Evolutionary conservation across 2,888 invertebrate species (phyloP).

Genomic region (Macrosoma leucophasiata): DNA sequence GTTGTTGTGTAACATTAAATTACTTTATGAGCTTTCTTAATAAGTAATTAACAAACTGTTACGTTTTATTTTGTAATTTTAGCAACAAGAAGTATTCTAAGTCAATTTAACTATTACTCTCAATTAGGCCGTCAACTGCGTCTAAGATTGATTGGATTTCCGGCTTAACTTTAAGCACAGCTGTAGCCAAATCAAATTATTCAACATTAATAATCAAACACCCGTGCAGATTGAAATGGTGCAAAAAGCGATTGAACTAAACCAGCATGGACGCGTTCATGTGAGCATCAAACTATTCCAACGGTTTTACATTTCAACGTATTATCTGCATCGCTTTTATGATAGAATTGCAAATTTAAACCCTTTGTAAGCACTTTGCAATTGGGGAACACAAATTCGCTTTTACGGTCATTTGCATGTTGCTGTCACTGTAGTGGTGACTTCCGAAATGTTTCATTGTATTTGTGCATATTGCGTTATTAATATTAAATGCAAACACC

Average conservation of each 20-base stretch:
- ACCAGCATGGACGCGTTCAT: conserved; percentile 15
- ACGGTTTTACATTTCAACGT: conserved; percentile 59
- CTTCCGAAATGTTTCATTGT: conserved; percentile 49
- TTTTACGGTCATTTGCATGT: conserved; percentile 72
- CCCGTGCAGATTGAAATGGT: conserved; percentile 10
- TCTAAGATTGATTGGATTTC: too few species aligned
- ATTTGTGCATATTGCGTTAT: conserved; percentile 31
- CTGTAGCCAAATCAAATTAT: too few species aligned
- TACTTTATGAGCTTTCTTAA: too few species aligned
- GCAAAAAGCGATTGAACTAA: conserved; percentile 19
- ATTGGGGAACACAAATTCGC: conserved; percentile 72
- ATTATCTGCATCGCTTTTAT: conserved; percentile 65
- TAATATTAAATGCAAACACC: conserved; percentile 30
- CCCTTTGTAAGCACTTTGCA: conserved; percentile 71
- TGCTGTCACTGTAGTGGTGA: conserved; percentile 56
- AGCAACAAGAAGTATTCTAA: too few species aligned
- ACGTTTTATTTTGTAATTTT: too few species aligned
- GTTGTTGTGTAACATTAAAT: too few species aligned
- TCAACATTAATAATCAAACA: conserved; percentile 8
- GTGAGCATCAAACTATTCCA: conserved; percentile 44
- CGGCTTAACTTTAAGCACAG: too few species aligned
- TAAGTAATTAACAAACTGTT: too few species aligned
- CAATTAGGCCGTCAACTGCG: too few species aligned
- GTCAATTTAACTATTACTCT: too few species aligned
- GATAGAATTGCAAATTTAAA: conserved; percentile 74